Evolutionary conservation across 2,113 vertebrate species (phyloP).

Genomic region (Halcyon malimbica): DNA sequence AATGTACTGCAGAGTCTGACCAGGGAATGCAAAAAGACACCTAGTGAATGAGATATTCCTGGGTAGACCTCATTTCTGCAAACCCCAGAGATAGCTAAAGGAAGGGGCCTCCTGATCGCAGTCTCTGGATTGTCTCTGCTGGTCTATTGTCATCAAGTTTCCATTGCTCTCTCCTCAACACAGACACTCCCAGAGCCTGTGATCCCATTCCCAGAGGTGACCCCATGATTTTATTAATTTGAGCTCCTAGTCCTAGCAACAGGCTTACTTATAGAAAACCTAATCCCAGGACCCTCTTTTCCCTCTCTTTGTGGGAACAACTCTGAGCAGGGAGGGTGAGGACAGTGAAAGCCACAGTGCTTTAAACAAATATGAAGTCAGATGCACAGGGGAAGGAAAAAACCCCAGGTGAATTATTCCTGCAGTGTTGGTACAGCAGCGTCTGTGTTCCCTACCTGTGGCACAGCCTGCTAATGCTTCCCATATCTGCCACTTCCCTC

Average conservation of each 20-base stretch:
- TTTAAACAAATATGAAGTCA: neutral
- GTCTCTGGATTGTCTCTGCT: neutral
- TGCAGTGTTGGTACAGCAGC: neutral
- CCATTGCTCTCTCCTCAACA: neutral
- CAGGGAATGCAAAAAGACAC: accelerated
- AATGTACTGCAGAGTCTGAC: neutral
- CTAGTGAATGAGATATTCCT: neutral
- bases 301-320: neutral
- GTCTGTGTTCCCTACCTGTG: neutral
- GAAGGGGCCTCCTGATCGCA: neutral
- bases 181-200: neutral
- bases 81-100: neutral
- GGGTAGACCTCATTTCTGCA: neutral
- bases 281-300: neutral
- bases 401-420: neutral
- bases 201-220: neutral
- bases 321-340: neutral
- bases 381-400: neutral
- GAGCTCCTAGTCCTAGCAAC: neutral
- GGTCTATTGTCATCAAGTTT: neutral
- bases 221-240: neutral
- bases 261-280: neutral
- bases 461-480: conserved; percentile 3
- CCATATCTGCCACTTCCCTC: neutral
- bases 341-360: neutral